These are phyloP conservation scores for Heliopora coerulea DNA, from an alignment of 92 coral and sea anemone species.

Conservation along the genomic window DNA sequence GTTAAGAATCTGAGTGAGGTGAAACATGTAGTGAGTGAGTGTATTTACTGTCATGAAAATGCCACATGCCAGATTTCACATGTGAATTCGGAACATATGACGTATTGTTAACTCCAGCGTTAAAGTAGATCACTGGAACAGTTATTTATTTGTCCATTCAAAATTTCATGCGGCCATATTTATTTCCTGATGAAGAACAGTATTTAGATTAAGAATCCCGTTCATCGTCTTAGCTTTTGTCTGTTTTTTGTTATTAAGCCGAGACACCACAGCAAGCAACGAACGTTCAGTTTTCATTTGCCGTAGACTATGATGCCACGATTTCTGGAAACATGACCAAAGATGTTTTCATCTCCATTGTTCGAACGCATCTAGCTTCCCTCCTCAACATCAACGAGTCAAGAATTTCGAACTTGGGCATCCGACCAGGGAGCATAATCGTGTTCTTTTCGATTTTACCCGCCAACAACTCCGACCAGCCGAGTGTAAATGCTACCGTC, in stretches of 20 bases:
- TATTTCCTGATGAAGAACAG: too few species aligned
- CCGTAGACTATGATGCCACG: constrained; percentile 42
- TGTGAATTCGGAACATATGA: too few species aligned
- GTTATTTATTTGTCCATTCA: too few species aligned
- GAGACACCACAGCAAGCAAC: background rate
- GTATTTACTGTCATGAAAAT: too few species aligned
- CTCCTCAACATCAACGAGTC: constrained; percentile 47
- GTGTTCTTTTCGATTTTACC: constrained; percentile 67
- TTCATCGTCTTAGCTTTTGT: too few species aligned
- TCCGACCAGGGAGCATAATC: constrained; percentile 66
- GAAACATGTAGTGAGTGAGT: too few species aligned
- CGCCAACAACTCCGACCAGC: constrained; percentile 36
- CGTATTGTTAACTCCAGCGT: too few species aligned
- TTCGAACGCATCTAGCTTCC: constrained; percentile 36
- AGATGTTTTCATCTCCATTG: constrained; percentile 18
- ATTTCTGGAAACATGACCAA: constrained; percentile 47
- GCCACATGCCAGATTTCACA: too few species aligned
- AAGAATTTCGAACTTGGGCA: constrained; percentile 51
- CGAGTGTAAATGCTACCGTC: constrained; percentile 16
- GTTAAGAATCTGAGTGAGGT: too few species aligned
- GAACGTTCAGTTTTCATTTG: constrained; percentile 38
- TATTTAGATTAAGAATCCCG: too few species aligned
- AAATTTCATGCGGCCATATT: too few species aligned
- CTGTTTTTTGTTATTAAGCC: background rate
- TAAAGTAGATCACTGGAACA: too few species aligned